Conservation (phyloP, 2,797 vertebrate species). For the Cuniculus paca region DNA sequence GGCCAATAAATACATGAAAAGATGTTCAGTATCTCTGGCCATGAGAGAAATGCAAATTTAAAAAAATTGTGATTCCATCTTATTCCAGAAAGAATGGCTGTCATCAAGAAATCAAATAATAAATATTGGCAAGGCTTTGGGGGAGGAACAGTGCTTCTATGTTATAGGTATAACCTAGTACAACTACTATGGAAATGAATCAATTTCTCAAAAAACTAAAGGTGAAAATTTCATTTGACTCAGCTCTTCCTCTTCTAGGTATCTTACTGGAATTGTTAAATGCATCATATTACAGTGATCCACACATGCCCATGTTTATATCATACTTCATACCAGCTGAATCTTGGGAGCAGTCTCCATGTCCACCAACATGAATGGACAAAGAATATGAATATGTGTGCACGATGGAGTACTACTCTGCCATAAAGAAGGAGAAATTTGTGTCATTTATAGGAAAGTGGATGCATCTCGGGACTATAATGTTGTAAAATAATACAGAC, state of each 20-base stretch:
- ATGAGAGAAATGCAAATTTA: background rate
- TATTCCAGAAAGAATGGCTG: background rate
- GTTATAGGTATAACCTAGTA: background rate
- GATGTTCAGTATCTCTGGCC: background rate
- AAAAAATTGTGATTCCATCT: background rate
- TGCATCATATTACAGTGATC: background rate
- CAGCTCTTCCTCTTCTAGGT: background rate
- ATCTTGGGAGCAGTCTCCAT: background rate
- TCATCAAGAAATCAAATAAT: background rate
- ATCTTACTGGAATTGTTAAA: background rate
- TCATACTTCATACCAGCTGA: background rate
- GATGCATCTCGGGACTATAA: background rate
- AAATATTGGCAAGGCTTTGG: background rate
- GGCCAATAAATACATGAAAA: background rate
- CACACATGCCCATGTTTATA: background rate
- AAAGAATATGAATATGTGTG: background rate
- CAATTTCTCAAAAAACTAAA: background rate
- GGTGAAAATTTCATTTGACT: background rate
- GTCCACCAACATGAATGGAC: background rate
- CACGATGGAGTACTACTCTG: background rate
- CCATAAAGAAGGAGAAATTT: background rate
- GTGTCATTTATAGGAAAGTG: background rate
- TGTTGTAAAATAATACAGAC: background rate
- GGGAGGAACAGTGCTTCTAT: background rate
- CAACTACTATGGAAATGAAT: background rate